phyloP scores from a whole-genome alignment of 1,140 invertebrate genomes.

The Helicoverpa armigera region DNA sequence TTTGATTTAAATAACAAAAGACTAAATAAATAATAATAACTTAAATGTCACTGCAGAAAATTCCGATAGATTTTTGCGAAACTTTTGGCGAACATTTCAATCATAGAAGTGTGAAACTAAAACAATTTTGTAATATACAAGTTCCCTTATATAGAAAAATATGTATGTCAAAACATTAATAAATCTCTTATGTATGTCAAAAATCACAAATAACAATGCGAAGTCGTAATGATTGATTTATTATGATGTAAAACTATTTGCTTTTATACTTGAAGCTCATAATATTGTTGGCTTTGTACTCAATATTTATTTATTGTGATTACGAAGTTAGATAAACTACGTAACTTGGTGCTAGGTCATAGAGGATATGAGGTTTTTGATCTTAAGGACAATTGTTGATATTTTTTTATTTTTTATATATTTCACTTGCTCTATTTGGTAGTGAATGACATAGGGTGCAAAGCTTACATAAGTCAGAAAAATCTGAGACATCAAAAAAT shows the following conservation, averaged over 20 bases:
- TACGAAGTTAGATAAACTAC: neutral
- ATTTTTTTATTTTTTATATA: too few relatives aligned
- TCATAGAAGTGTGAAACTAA: neutral
- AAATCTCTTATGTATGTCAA: slow-evolving; percentile 9
- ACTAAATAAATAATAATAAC: neutral
- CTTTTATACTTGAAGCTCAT: neutral
- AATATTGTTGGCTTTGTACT: neutral
- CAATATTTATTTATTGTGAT: neutral
- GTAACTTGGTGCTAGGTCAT: neutral
- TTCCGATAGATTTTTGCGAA: neutral
- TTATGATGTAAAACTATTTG: slow-evolving; percentile 3
- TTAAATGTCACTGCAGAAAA: slow-evolving; percentile 5
- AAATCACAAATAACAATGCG: slow-evolving; percentile 11
- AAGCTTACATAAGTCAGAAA: too few relatives aligned
- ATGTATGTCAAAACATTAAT: slow-evolving; percentile 19
- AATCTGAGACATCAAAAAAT: too few relatives aligned
- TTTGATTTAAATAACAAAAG: too few relatives aligned
- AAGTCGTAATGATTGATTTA: slow-evolving; percentile 21
- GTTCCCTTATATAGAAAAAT: neutral
- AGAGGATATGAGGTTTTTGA: too few relatives aligned
- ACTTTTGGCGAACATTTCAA: neutral
- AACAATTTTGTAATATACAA: neutral
- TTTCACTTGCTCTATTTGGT: too few relatives aligned
- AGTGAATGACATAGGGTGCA: too few relatives aligned
- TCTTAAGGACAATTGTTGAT: too few relatives aligned